Percentiles rank a stretch among this genome's conserved stretches.
phyloP scores from a whole-genome alignment of 64 coral and sea anemone species.

The Exaiptasia diaphana region DNA sequence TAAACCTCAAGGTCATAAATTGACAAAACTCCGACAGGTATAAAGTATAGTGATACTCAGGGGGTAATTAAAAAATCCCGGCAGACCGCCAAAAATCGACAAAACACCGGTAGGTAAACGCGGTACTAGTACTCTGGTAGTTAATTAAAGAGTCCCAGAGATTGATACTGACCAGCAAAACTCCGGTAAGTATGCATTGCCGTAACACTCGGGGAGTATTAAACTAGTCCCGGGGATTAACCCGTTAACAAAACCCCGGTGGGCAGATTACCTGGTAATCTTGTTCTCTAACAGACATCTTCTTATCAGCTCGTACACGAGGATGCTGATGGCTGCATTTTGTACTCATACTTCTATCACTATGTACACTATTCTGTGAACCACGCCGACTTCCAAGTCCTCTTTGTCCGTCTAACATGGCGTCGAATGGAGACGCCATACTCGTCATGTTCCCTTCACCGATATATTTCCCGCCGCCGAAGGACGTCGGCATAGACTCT shows the following conservation, averaged over 20 bases:
- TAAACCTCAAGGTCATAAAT: too few species aligned
- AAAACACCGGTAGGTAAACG: too few species aligned
- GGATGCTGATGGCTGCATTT: constrained; percentile 93
- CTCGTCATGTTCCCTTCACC: constrained; percentile 30
- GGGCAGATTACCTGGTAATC: constrained; percentile 87
- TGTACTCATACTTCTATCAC: constrained; percentile 88
- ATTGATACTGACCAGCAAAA: too few species aligned
- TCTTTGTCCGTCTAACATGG: constrained; percentile 73
- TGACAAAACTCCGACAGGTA: too few species aligned
- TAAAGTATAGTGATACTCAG: too few species aligned
- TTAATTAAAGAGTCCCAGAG: too few species aligned
- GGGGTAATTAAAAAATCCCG: too few species aligned
- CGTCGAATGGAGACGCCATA: constrained; percentile 80
- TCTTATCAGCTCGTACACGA: constrained; percentile 87
- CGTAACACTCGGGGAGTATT: too few species aligned
- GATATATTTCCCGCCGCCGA: constrained; percentile 69
- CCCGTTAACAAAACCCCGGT: neutral
- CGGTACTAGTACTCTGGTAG: too few species aligned
- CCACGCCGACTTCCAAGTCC: constrained; percentile 68
- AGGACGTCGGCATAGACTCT: constrained; percentile 83
- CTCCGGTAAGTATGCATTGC: too few species aligned
- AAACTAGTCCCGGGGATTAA: too few species aligned
- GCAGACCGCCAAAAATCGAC: too few species aligned
- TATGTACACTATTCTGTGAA: constrained; percentile 82
- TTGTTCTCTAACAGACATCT: constrained; percentile 97